These are phyloP conservation scores for Ornithoptera priamus DNA, from an alignment of 2,888 invertebrate genomes.

Conservation along the genomic window DNA sequence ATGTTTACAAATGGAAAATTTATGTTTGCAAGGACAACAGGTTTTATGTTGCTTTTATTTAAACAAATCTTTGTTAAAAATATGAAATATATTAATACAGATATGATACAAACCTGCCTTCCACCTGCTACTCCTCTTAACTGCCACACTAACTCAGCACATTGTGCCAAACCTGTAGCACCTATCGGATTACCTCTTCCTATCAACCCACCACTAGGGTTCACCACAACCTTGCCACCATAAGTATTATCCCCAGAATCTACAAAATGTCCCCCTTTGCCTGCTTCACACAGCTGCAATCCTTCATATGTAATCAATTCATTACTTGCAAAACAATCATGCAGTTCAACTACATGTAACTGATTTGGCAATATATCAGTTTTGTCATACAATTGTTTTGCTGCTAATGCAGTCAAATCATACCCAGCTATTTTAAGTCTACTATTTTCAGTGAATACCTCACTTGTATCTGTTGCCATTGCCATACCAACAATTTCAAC, in stretches of 20 bases:
- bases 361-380: conserved; percentile 88
- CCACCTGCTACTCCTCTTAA: conserved; percentile 88
- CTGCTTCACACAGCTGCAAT: conserved; percentile 93
- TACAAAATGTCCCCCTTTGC: conserved; percentile 94
- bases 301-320: conserved; percentile 99
- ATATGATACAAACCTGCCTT: conserved; percentile 81
- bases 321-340: conserved; percentile 99
- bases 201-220: conserved; percentile 98
- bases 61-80: background rate
- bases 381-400: conserved; percentile 86
- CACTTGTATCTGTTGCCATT: conserved; percentile 95
- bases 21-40: no score
- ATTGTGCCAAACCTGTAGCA: conserved; percentile 96
- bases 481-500: conserved; percentile 98
- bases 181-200: conserved; percentile 99
- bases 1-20: no score
- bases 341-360: conserved; percentile 96
- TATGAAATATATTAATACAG: background rate
- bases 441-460: conserved; percentile 90
- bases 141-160: conserved; percentile 94
- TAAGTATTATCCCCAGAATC: conserved; percentile 98
- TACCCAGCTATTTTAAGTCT: conserved; percentile 90
- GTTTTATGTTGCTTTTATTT: no score
- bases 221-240: conserved; percentile 97
- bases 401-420: conserved; percentile 94